A percentile compares a stretch with the other conserved stretches of the same genome.
phyloP scores from a whole-genome alignment of 2,797 vertebrate species.

The Dendrocincla fuliginosa region DNA sequence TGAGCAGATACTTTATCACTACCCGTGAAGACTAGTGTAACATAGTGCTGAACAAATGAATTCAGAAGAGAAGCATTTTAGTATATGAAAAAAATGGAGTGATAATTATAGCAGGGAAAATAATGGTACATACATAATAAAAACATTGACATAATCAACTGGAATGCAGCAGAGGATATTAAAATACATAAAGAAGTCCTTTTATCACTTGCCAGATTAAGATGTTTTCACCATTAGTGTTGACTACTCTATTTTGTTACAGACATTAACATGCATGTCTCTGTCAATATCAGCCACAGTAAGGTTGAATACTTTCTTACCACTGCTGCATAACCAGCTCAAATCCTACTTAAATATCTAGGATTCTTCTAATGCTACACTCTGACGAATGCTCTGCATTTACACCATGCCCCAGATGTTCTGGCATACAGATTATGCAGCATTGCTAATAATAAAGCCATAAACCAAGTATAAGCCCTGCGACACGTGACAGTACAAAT shows the following conservation, averaged over 20 bases:
- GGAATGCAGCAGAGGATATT: background rate
- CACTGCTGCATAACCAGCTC: conserved; percentile 38
- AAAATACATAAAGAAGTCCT: background rate
- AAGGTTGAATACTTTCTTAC: conserved; percentile 21
- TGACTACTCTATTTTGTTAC: background rate
- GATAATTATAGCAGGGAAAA: background rate
- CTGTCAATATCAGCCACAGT: background rate
- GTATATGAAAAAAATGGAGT: background rate
- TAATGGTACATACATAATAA: background rate
- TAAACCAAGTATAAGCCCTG: conserved; percentile 48
- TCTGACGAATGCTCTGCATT: conserved; percentile 16
- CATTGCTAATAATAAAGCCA: conserved; percentile 50
- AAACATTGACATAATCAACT: background rate
- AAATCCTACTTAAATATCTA: conserved; percentile 66
- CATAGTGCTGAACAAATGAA: background rate
- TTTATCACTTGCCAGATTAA: background rate
- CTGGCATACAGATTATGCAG: background rate
- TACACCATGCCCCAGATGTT: conserved; percentile 66
- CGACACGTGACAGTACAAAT: conserved; percentile 2
- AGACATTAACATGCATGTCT: background rate
- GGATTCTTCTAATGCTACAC: conserved; percentile 55
- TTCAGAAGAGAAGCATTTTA: background rate
- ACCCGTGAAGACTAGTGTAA: background rate
- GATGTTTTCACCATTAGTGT: conserved; percentile 23
- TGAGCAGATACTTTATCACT: background rate